These are phyloP conservation scores for Bufotes viridis DNA, from an alignment of 2,797 vertebrate genomes.

Conservation along the genomic window DNA sequence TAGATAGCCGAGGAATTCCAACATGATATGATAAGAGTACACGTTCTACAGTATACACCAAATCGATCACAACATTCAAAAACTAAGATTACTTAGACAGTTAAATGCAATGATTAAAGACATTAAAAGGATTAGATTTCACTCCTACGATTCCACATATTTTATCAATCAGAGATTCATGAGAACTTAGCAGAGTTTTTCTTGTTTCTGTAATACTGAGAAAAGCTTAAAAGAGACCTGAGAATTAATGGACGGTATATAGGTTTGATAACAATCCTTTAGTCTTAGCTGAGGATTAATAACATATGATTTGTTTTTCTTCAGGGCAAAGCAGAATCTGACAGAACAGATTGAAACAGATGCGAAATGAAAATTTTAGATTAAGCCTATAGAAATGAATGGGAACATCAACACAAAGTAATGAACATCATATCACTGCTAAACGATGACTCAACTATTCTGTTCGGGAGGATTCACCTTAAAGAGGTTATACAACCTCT, in stretches of 20 bases:
- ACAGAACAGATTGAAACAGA: not conserved
- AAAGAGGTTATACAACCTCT: too few species aligned
- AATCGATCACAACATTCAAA: constrained; percentile 28
- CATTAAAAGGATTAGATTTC: constrained; percentile 27
- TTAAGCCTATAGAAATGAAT: not conserved
- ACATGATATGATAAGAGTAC: constrained; percentile 36
- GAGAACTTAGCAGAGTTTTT: not conserved
- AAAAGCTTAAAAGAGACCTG: constrained; percentile 19
- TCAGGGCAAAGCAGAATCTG: not conserved
- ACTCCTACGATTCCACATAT: constrained; percentile 21
- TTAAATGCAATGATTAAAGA: constrained; percentile 22
- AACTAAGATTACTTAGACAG: constrained; percentile 3
- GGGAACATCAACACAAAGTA: not conserved
- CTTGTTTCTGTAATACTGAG: not conserved
- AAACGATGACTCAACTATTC: not conserved
- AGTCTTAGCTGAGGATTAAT: not conserved
- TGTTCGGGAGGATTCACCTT: too few species aligned
- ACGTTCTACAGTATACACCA: constrained; percentile 20
- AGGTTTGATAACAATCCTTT: not conserved
- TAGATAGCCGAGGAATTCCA: constrained; percentile 44
- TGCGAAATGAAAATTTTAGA: not conserved
- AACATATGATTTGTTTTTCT: not conserved
- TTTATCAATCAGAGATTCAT: constrained; percentile 13
- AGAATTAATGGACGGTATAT: not conserved
- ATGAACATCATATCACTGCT: not conserved